A percentile compares a stretch with the other conserved stretches of the same genome.
These are phyloP conservation scores for Pangasianodon gigas DNA, from an alignment of 2,113 vertebrate genomes.

Conservation along the genomic window DNA sequence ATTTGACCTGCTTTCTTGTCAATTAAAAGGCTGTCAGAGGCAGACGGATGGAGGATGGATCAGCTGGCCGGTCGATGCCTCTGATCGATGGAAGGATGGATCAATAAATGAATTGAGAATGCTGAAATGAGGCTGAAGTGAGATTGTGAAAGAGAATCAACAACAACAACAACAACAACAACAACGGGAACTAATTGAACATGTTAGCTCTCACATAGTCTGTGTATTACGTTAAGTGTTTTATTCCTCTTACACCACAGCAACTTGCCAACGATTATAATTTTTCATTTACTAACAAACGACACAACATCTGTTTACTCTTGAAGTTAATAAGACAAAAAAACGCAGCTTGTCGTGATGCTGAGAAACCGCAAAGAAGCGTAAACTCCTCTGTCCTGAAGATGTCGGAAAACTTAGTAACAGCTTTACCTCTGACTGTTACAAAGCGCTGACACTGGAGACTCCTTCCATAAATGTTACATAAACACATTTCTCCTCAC, in stretches of 20 bases:
- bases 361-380: background rate
- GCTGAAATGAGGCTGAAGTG: slow-evolving; percentile 55
- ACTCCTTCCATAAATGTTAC: background rate
- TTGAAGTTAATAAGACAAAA: background rate
- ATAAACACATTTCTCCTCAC: no score
- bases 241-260: background rate
- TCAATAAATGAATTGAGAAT: slow-evolving; percentile 75
- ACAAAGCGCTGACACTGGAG: background rate
- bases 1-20: slow-evolving; percentile 76
- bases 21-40: slow-evolving; percentile 78
- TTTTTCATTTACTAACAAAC: background rate
- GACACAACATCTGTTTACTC: background rate
- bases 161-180: slow-evolving; percentile 20
- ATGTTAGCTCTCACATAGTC: slow-evolving; percentile 15
- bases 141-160: slow-evolving; percentile 26
- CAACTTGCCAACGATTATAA: background rate
- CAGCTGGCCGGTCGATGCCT: slow-evolving; percentile 69
- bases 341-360: background rate
- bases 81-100: slow-evolving; percentile 72
- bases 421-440: background rate
- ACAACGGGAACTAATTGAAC: slow-evolving; percentile 65
- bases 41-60: slow-evolving; percentile 75
- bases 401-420: background rate
- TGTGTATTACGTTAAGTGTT: background rate
- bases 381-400: background rate